These are phyloP conservation scores for Griposia aprilina DNA, from an alignment of 2,888 invertebrate species.

Conservation along the genomic window DNA sequence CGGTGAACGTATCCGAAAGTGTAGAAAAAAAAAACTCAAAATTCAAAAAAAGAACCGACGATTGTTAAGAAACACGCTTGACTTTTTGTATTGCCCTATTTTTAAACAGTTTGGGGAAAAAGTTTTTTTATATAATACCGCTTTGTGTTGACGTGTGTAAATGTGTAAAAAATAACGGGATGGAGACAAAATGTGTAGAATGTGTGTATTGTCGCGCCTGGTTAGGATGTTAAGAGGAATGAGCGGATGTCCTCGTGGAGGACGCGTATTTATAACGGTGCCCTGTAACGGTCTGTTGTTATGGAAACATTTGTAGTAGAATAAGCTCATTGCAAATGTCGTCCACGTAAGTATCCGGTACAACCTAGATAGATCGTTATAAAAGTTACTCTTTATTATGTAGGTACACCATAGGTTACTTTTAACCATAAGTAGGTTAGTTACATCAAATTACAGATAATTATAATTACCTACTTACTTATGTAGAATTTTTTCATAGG, in stretches of 20 bases:
- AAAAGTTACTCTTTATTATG: too few relatives aligned
- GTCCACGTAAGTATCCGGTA: neutral
- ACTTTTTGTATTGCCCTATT: constrained; percentile 76
- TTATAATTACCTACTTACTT: too few relatives aligned
- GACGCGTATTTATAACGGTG: constrained; percentile 38
- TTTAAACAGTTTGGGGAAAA: constrained; percentile 63
- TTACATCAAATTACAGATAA: too few relatives aligned
- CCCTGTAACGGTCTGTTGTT: neutral
- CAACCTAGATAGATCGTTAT: too few relatives aligned
- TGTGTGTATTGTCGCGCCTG: constrained; percentile 55
- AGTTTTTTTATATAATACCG: constrained; percentile 47
- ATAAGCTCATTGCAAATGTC: neutral
- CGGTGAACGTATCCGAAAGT: constrained; percentile 72
- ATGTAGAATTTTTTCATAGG: too few relatives aligned
- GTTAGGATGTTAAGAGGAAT: constrained; percentile 51
- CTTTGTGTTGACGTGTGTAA: constrained; percentile 58
- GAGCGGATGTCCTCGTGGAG: constrained; percentile 56
- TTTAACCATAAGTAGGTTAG: too few relatives aligned
- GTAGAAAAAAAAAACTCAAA: constrained; percentile 63
- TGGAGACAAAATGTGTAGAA: constrained; percentile 50
- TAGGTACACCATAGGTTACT: too few relatives aligned
- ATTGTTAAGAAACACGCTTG: constrained; percentile 76
- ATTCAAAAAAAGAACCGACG: constrained; percentile 80
- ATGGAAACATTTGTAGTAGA: neutral
- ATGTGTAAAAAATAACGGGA: constrained; percentile 63